Base-by-base conservation (phyloP, 2,113 vertebrate species). In the Poicephalus meyeri region DNA sequence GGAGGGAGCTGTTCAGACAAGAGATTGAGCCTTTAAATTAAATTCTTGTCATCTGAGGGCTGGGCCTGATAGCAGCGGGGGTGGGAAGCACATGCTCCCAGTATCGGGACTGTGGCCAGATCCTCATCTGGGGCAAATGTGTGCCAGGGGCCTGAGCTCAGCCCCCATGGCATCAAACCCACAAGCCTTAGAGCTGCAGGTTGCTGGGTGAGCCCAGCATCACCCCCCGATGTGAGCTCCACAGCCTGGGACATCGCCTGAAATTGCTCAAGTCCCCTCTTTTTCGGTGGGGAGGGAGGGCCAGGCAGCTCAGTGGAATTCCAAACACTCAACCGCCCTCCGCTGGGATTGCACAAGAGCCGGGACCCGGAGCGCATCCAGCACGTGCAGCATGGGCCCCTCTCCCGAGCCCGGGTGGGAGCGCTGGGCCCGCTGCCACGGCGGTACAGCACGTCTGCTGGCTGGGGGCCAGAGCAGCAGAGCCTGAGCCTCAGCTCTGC, bases 1-100 rank as follows among this genome's bases (percentile, higher is more conserved):
- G 95, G 92, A 91, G 93, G 96, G 96, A 97, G 96, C 91, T 97
- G 96, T 97, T 97, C 95, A 96, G 96, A 96, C 96, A 96, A 95
- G 96, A 95, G 96, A 91, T 91, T 50, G 96, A 96, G 93, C 92
- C 93, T 94, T 94, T 93, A 92, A 96, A 97, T 96, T 96, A 97
- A 97, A 94, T 91, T 92, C 96, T 91, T 96, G 96, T 96, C 96
- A 97, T 93, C 95, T 66, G 91, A 93, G 95, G 96, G 92, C 92
- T 92, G 95, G 95, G 95, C 53, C 92, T 76, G 93, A 96, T 95
- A 92, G 96, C 19, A 65, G 96, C 69, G 93, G 95, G 90, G 95
- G 95, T 92, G 96, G 96, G 95, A 96, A 87, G 96, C 70, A 76
- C 3, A 13, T 94, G 93, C 95, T 94, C 83, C 69, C 77, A 35